A percentile compares a stretch with the other conserved stretches of the same genome.
Evolutionary conservation across 2,113 vertebrate genomes (phyloP).

Genomic region (Callaeas wilsoni): DNA sequence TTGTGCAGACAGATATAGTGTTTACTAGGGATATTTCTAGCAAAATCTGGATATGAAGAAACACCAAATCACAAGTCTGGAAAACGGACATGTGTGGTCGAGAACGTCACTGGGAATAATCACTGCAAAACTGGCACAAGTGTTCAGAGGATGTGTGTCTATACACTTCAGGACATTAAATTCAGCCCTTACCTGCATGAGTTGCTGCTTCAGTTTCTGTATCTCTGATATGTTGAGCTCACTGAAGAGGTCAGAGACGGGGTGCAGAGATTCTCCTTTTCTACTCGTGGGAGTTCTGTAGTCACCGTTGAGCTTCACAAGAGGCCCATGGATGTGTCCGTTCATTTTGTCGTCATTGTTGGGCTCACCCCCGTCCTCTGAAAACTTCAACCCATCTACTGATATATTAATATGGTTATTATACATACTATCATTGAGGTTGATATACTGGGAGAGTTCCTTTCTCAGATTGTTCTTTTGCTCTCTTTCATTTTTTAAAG

Average conservation of each 20-base stretch:
- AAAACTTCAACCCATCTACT: slow-evolving; percentile 89
- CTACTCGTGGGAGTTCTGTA: slow-evolving; percentile 75
- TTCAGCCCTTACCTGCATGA: slow-evolving; percentile 84
- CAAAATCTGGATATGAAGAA: neutral
- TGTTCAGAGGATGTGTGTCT: neutral
- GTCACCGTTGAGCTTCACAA: slow-evolving; percentile 83
- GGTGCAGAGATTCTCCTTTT: slow-evolving; percentile 85
- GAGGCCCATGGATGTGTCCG: slow-evolving; percentile 74
- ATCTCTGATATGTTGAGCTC: slow-evolving; percentile 98
- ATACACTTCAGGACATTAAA: neutral
- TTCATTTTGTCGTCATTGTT: slow-evolving; percentile 88
- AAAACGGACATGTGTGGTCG: rapidly evolving
- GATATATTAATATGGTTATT: slow-evolving; percentile 89
- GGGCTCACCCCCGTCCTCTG: slow-evolving; percentile 78
- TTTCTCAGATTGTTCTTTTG: slow-evolving; percentile 95
- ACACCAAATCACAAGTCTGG: neutral
- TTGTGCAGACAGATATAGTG: neutral
- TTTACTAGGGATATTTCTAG: neutral
- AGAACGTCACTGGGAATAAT: neutral
- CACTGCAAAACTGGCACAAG: neutral
- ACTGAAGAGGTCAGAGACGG: slow-evolving; percentile 94
- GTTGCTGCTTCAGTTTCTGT: slow-evolving; percentile 97
- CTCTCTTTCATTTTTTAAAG: slow-evolving; percentile 92
- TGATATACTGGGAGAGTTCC: slow-evolving; percentile 91
- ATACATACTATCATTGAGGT: slow-evolving; percentile 87